Evolutionary conservation across 1,140 invertebrate genomes (phyloP).

Genomic region (Homalodisca vitripennis): DNA sequence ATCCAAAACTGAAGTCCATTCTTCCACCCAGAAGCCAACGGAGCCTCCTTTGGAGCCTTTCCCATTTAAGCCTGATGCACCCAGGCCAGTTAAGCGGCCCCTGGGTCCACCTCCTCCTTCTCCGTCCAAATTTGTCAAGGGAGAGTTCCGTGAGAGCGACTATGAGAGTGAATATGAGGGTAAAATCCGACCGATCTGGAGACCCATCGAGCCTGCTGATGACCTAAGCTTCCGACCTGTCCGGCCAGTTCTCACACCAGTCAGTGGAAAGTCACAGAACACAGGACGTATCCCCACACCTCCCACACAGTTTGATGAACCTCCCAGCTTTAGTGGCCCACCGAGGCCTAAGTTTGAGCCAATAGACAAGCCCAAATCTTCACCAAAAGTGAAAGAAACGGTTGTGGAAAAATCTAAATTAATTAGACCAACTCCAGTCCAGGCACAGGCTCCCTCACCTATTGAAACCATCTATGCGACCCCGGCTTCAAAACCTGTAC

Average conservation of each 20-base stretch:
- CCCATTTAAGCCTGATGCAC: slow-evolving; percentile 48
- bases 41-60: slow-evolving; percentile 50
- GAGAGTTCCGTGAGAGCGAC: slow-evolving; percentile 68
- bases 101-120: slow-evolving; percentile 51
- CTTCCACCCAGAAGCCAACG: background rate
- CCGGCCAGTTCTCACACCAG: slow-evolving; percentile 54
- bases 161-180: slow-evolving; percentile 73
- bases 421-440: slow-evolving; percentile 52
- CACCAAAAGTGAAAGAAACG: slow-evolving; percentile 41
- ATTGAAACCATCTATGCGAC: slow-evolving; percentile 45
- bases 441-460: slow-evolving; percentile 45
- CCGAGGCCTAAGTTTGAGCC: slow-evolving; percentile 58
- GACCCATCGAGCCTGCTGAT: slow-evolving; percentile 53
- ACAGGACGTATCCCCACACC: slow-evolving; percentile 42
- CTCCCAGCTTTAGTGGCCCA: slow-evolving; percentile 49
- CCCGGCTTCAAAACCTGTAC: slow-evolving; percentile 45
- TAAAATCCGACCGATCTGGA: slow-evolving; percentile 61
- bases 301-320: slow-evolving; percentile 57
- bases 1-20: slow-evolving; percentile 1
- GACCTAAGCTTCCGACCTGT: slow-evolving; percentile 57
- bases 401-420: slow-evolving; percentile 44
- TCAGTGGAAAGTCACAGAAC: slow-evolving; percentile 36
- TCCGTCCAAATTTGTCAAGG: slow-evolving; percentile 65
- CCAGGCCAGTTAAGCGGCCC: slow-evolving; percentile 28
- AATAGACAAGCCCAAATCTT: slow-evolving; percentile 51